A percentile compares a stretch with the other conserved stretches of the same genome.
These are phyloP conservation scores for Nymphicus hollandicus DNA, from an alignment of 2,113 vertebrate genomes.

Conservation along the genomic window DNA sequence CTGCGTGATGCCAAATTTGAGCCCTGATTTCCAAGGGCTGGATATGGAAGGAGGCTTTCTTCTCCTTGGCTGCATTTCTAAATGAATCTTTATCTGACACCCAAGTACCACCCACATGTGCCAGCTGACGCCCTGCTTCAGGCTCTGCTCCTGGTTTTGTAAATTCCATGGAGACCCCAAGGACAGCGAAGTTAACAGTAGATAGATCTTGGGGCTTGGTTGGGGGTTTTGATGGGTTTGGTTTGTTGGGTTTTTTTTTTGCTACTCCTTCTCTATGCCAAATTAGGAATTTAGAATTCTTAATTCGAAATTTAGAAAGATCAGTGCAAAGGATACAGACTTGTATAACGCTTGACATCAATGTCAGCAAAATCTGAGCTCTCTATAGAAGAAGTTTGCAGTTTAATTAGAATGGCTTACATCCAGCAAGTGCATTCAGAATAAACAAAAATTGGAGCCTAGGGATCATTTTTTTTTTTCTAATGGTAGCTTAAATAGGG, in stretches of 20 bases:
- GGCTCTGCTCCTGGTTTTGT: background rate
- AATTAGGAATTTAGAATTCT: background rate
- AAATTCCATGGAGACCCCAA: background rate
- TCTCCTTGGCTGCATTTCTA: background rate
- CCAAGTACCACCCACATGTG: background rate
- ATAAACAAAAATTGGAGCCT: constrained; percentile 59
- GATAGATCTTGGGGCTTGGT: background rate
- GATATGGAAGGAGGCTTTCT: background rate
- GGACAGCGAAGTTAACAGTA: background rate
- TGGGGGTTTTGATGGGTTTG: background rate
- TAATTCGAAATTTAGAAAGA: constrained; percentile 9
- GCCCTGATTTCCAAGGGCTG: background rate
- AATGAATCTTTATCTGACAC: background rate
- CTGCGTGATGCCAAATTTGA: background rate
- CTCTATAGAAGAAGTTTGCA: constrained; percentile 49
- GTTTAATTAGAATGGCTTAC: constrained; percentile 70
- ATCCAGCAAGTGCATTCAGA: constrained; percentile 67
- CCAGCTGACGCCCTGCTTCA: background rate
- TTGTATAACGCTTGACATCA: constrained; percentile 40
- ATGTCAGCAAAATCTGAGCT: constrained; percentile 58
- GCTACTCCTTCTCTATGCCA: background rate
- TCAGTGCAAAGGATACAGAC: background rate
- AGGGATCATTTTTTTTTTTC: constrained; percentile 12
- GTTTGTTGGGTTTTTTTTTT: background rate
- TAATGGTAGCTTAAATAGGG: background rate